Percentiles rank a stretch among this genome's conserved stretches.
Conservation (phyloP, 2,888 invertebrate species). For the Amblyjoppa fuscipennis region DNA sequence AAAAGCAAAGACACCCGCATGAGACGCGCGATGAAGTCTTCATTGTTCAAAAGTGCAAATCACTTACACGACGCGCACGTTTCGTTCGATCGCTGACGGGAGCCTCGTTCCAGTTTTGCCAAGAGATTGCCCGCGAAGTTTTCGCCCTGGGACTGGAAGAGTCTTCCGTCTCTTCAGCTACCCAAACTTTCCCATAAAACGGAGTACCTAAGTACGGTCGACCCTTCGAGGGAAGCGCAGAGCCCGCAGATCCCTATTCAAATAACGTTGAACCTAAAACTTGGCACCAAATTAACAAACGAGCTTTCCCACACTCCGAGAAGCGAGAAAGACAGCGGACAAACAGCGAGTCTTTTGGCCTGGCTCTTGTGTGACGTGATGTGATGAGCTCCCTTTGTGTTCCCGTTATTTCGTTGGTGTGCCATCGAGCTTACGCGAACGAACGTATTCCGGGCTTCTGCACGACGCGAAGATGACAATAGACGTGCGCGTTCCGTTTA, state of each 20-base stretch:
- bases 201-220: not conserved
- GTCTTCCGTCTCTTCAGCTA: not conserved
- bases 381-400: not conserved
- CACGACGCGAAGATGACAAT: not conserved
- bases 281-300: not conserved
- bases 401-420: not conserved
- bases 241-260: not conserved
- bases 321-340: not conserved
- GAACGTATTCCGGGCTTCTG: not conserved
- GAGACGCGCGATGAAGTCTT: not conserved
- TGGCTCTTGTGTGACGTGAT: not conserved
- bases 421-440: not conserved
- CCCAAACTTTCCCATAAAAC: constrained; percentile 17
- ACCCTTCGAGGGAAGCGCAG: not conserved
- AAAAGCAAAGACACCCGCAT: not conserved
- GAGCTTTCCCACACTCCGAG: not conserved
- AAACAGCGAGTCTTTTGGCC: not conserved
- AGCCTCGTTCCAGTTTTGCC: constrained; percentile 15
- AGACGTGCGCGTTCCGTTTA: not conserved
- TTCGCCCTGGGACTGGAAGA: not conserved
- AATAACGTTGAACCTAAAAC: not conserved
- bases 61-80: not conserved
- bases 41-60: not conserved
- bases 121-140: constrained; percentile 11
- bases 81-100: not conserved